These are phyloP conservation scores for Carettochelys insculpta DNA, from an alignment of 2,113 vertebrate species.

Conservation along the genomic window DNA sequence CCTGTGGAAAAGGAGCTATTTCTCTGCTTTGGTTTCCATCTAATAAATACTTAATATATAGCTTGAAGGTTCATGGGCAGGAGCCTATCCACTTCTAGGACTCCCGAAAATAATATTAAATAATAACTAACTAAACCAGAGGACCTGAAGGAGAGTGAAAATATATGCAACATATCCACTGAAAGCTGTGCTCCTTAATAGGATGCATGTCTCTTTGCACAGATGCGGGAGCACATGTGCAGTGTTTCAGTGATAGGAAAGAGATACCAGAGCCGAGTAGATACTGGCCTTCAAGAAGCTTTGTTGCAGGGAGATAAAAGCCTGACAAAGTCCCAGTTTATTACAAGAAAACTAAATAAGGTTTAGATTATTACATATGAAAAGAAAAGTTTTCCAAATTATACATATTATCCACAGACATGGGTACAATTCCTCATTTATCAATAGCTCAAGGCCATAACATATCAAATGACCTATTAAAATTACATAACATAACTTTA, in stretches of 20 bases:
- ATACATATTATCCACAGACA: constrained; percentile 42
- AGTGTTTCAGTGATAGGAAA: constrained; percentile 16
- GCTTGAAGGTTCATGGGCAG: constrained; percentile 45
- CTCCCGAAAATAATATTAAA: constrained; percentile 52
- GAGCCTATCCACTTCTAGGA: neutral
- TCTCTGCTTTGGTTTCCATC: constrained; percentile 27
- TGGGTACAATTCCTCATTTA: constrained; percentile 33
- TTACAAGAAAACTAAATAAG: constrained; percentile 30
- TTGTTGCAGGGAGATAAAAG: neutral
- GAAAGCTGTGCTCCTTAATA: neutral
- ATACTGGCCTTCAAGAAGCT: neutral
- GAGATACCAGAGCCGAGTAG: constrained; percentile 17
- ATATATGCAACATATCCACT: neutral
- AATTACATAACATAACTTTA: constrained; percentile 63
- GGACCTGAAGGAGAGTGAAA: constrained; percentile 24
- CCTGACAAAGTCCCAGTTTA: constrained; percentile 37
- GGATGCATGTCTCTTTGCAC: neutral
- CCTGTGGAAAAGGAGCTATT: constrained; percentile 29
- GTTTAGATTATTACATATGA: constrained; percentile 44
- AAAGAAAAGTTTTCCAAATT: constrained; percentile 45
- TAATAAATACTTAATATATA: constrained; percentile 58
- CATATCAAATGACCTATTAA: constrained; percentile 62
- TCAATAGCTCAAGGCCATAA: constrained; percentile 56
- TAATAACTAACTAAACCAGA: constrained; percentile 27
- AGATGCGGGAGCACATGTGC: neutral